Evolutionary conservation across 2,797 vertebrate genomes (phyloP).

Genomic region (Pseudomugil gertrudae): DNA sequence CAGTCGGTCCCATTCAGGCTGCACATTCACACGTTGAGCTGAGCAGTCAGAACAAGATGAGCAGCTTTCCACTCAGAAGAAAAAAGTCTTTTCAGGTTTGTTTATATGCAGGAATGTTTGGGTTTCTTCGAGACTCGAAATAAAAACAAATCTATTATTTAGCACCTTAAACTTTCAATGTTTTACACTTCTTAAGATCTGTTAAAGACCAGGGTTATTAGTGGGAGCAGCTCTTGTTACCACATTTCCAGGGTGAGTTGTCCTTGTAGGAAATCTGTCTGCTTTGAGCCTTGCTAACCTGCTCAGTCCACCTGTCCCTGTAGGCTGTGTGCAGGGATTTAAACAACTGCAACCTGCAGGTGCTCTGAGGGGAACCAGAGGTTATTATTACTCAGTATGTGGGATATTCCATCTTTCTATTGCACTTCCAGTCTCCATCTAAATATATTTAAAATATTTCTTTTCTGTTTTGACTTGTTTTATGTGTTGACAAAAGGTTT

Average conservation of each 20-base stretch:
- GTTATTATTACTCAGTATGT: conserved; percentile 23
- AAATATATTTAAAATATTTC: neutral
- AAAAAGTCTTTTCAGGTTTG: neutral
- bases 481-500: conserved; percentile 29
- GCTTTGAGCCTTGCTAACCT: neutral
- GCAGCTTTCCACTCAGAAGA: conserved; percentile 33
- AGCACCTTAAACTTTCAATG: neutral
- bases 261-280: neutral
- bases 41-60: conserved; percentile 43
- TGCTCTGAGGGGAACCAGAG: conserved; percentile 32
- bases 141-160: neutral
- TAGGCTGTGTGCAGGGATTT: neutral
- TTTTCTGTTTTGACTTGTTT: conserved; percentile 6
- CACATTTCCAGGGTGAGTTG: neutral
- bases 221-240: neutral
- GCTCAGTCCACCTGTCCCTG: neutral
- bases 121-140: neutral
- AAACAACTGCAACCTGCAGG: neutral
- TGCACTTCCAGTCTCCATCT: neutral
- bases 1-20: conserved; percentile 24
- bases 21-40: conserved; percentile 15
- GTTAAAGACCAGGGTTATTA: neutral
- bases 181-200: neutral
- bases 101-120: neutral
- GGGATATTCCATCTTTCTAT: conserved; percentile 4